Conservation (phyloP, 2,888 invertebrate species). For the Bruchidius siliquastri region DNA sequence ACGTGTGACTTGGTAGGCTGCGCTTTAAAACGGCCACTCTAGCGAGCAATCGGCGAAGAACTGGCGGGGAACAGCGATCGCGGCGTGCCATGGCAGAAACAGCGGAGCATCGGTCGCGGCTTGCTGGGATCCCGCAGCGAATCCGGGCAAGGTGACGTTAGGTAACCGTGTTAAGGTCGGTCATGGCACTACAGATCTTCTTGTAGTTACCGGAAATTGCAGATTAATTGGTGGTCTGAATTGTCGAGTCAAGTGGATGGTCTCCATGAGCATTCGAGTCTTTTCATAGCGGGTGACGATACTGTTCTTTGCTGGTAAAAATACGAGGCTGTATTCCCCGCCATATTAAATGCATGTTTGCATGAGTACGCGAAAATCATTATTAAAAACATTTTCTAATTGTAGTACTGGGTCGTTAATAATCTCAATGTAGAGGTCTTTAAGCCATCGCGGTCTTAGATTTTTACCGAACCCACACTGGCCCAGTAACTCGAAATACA, state of each 20-base stretch:
- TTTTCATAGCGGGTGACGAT: no score
- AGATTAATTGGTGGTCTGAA: background rate
- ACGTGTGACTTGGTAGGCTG: background rate
- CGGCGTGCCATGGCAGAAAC: background rate
- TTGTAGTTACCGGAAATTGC: background rate
- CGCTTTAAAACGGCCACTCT: background rate
- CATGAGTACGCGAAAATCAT: no score
- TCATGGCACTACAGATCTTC: background rate
- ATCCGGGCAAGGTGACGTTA: background rate
- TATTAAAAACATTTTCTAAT: no score
- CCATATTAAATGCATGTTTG: no score
- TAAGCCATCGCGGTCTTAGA: no score
- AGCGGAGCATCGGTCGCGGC: background rate
- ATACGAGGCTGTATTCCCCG: no score
- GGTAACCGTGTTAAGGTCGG: background rate
- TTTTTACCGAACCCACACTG: no score
- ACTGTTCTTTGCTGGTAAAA: no score
- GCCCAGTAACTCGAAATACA: no score
- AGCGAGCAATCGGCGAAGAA: background rate
- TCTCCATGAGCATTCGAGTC: no score
- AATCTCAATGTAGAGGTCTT: no score
- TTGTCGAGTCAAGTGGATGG: background rate
- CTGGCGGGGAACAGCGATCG: background rate
- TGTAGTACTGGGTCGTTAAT: no score
- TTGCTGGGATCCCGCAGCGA: background rate